Percentiles rank a stretch among this genome's conserved stretches.
phyloP scores from a whole-genome alignment of 2,113 vertebrate genomes.

The Nycticebus coucang region DNA sequence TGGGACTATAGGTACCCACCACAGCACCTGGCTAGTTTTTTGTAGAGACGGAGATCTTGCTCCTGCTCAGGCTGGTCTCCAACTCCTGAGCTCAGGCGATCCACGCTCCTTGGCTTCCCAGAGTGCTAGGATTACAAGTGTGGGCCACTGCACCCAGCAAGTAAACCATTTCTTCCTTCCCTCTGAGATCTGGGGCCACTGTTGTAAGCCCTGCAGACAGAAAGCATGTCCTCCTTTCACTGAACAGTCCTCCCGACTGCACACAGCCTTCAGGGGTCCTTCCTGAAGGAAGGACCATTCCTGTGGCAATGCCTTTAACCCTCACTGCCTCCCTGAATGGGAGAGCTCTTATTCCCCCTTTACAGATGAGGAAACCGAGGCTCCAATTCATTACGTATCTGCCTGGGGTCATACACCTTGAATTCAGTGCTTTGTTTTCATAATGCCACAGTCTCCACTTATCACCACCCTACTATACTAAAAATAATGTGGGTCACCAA shows the following conservation, averaged over 20 bases:
- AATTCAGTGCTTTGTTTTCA: not conserved
- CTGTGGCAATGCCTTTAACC: not conserved
- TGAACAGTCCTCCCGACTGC: not conserved
- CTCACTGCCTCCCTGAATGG: no score
- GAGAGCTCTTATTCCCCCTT: not conserved
- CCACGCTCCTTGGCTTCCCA: no score
- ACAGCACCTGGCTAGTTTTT: no score
- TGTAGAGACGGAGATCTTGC: no score
- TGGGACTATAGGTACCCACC: no score
- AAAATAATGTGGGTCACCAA: not conserved
- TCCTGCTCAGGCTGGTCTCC: no score
- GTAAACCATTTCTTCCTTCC: no score
- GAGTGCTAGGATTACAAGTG: no score
- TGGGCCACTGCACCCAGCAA: no score
- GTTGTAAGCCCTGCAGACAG: not conserved
- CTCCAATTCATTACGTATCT: not conserved
- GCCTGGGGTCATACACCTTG: not conserved
- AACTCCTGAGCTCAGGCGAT: no score
- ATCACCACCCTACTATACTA: no score
- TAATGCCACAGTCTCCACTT: not conserved
- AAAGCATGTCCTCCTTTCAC: not conserved
- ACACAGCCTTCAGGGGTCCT: not conserved
- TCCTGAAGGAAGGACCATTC: no score
- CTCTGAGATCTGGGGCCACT: not conserved
- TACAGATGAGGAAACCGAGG: not conserved